Evolutionary conservation across 2,797 vertebrate genomes (phyloP), one percentile per base, ranked within the genome.

Genomic region (Scomberomorus guttatus): DNA sequence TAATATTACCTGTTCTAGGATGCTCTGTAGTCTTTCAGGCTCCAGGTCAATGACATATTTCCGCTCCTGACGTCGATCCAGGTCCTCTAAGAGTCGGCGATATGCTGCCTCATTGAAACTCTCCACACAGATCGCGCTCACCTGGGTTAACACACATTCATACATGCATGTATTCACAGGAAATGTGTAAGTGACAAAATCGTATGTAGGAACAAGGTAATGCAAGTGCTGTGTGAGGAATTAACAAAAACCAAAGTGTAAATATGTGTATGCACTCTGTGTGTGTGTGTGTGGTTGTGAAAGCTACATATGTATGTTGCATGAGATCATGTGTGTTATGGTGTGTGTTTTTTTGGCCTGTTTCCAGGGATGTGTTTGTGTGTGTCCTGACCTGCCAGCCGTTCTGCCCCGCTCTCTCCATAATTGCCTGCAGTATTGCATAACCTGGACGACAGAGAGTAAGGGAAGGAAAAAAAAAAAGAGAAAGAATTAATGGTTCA

Each of bases 361-460:
- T 80, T 65, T 83, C 83, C 69, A 85, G 34, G 69, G 69, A 57
- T 70, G 44, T 84, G 73, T 80, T 52, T 50, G 57, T 80, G 79
- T 76, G 79, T 82, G 66, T 76, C 32, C 94, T 93, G 92, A 99
- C 97, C 94, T 98, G 97, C 98, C 98, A 99, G 92, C 97, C 97
- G 63, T 98, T 98, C 93, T 98, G 97, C 89, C 97, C 97, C 3
- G 98, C 98, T 95, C 97, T 96, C 95, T 99, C 98, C 97, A 99
- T 98, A 92, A 99, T 98, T 91, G 98, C 97, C 95, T 99, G 98
- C 94, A 99, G 97, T 95, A 98, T 97, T 72, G 98, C 97, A 89
- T 98, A 98, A 93, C 98, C 98, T 99, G 88, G 88, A 93, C 93
- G 90, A 92, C 90, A 92, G 87, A 55, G 60, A 89, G 77, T 13